A percentile compares a stretch with the other conserved stretches of the same genome.
phyloP scores from a whole-genome alignment of 1,140 invertebrate species.

The Druon quercuslanigerum region DNA sequence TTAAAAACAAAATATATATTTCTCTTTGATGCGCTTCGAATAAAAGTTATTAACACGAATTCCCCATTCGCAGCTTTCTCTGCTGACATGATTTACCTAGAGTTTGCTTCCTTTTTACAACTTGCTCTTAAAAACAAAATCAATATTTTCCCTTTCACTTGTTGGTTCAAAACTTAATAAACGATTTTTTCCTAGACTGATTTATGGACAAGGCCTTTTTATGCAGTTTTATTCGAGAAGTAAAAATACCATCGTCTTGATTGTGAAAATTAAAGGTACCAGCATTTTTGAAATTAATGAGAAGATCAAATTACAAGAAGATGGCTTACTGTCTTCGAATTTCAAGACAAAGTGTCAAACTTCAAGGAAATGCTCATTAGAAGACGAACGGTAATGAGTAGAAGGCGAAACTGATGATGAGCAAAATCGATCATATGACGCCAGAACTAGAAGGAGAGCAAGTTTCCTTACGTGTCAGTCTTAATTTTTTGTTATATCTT shows the following conservation, averaged over 20 bases:
- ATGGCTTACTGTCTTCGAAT: neutral
- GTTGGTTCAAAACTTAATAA: neutral
- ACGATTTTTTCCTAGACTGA: neutral
- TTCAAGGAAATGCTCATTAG: constrained; percentile 7
- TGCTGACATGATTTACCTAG: neutral
- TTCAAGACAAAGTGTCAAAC: constrained; percentile 2
- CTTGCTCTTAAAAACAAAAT: neutral
- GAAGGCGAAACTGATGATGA: neutral
- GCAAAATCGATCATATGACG: neutral
- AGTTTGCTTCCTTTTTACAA: neutral
- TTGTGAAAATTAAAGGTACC: too few species aligned
- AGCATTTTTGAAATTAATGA: neutral
- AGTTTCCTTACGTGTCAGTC: too few species aligned
- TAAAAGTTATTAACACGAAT: neutral
- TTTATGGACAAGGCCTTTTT: neutral
- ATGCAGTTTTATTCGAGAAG: neutral
- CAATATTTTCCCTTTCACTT: neutral
- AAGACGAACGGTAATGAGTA: constrained; percentile 1
- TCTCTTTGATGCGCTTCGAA: neutral
- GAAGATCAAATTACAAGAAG: neutral
- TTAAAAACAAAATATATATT: neutral
- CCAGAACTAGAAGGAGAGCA: too few species aligned
- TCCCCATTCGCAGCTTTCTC: neutral
- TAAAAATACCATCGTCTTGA: too few species aligned
- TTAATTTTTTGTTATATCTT: too few species aligned